Conservation (phyloP, 2,888 invertebrate genomes). For the Ischnus inquisitorius region DNA sequence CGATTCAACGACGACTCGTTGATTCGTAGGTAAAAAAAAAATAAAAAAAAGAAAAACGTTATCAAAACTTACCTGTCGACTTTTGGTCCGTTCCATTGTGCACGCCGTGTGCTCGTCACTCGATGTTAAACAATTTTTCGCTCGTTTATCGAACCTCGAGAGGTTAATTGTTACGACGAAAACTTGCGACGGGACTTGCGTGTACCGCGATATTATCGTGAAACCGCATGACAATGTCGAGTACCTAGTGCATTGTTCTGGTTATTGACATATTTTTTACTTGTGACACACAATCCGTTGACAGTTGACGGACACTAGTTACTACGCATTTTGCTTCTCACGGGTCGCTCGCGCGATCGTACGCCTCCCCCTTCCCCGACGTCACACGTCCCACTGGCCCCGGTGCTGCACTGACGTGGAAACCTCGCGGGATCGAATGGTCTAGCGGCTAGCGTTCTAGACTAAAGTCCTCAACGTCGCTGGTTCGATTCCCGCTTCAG, state of each 20-base stretch:
- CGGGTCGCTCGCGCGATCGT: too few species aligned
- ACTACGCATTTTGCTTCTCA: too few species aligned
- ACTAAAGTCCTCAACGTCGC: too few species aligned
- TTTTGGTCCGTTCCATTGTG: constrained; percentile 42
- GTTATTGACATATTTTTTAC: not conserved
- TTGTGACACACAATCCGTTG: constrained; percentile 9
- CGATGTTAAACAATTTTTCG: not conserved
- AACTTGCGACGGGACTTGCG: not conserved
- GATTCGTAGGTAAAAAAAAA: too few species aligned
- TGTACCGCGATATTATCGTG: not conserved
- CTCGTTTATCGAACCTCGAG: not conserved
- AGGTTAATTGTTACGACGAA: too few species aligned
- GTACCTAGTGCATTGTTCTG: constrained; percentile 8
- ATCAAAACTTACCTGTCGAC: constrained; percentile 56
- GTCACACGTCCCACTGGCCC: too few species aligned
- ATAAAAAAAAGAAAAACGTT: too few species aligned
- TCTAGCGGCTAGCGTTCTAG: too few species aligned
- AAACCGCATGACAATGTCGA: not conserved
- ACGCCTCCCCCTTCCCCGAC: too few species aligned
- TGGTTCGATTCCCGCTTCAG: too few species aligned
- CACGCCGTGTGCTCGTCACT: not conserved
- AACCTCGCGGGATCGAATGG: too few species aligned
- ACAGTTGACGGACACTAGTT: not conserved
- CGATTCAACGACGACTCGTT: not conserved
- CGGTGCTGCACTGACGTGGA: too few species aligned